phyloP scores from a whole-genome alignment of 2,888 invertebrate species.

The Caradrina kadenii region DNA sequence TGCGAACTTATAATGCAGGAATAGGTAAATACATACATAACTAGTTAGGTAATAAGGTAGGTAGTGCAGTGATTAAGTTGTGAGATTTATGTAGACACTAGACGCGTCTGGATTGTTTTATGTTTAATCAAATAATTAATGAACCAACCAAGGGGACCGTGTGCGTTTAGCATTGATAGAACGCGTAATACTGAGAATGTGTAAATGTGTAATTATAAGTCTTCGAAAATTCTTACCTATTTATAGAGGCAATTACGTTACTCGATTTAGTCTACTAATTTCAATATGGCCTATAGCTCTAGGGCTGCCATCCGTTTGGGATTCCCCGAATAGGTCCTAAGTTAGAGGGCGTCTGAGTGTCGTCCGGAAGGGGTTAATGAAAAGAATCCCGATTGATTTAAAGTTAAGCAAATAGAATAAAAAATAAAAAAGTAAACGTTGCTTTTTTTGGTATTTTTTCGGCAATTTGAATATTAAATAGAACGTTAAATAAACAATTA shows the following conservation, averaged over 20 bases:
- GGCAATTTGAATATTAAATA: no score
- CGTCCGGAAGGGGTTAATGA: no score
- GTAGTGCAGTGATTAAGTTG: background rate
- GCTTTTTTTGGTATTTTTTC: no score
- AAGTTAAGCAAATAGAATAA: no score
- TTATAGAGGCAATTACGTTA: background rate
- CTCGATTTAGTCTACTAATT: no score
- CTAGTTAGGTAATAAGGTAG: slow-evolving; percentile 3
- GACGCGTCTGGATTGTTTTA: slow-evolving; percentile 6
- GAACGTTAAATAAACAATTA: no score
- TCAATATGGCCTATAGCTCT: no score
- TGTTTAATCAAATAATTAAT: slow-evolving; percentile 10
- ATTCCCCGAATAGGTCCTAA: background rate
- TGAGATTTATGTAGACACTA: slow-evolving; percentile 1
- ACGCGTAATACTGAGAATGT: background rate
- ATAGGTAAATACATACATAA: slow-evolving; percentile 25
- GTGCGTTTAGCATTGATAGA: background rate
- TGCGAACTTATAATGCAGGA: slow-evolving; percentile 19
- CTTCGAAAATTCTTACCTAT: background rate
- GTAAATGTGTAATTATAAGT: background rate
- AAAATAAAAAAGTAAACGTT: no score
- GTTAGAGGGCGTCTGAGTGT: background rate
- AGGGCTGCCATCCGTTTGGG: no score
- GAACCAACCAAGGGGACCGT: background rate
- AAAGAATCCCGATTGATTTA: no score